Percentiles rank a stretch among this genome's conserved stretches.
Conservation (phyloP, 2,888 invertebrate species). For the Drosophila eohydei region DNA sequence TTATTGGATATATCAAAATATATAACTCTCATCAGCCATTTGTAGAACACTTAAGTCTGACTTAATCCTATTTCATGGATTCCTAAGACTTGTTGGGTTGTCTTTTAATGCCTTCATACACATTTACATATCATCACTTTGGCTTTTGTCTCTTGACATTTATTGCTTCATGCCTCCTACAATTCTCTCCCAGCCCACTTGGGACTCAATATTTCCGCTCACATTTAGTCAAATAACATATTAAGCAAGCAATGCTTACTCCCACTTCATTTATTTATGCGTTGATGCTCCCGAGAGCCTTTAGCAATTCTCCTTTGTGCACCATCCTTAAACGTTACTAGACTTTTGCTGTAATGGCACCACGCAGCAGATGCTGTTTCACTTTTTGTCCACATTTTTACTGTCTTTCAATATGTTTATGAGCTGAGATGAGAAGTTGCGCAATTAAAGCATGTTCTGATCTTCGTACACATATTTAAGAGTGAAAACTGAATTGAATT, state of each 20-base stretch:
- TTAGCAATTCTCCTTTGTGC: constrained; percentile 8
- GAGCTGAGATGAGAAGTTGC: too few species aligned
- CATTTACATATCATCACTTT: background rate
- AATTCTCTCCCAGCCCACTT: background rate
- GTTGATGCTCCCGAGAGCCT: background rate
- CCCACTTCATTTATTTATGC: background rate
- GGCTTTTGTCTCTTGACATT: background rate
- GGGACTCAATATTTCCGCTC: background rate
- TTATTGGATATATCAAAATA: background rate
- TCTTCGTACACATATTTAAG: background rate
- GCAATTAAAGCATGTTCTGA: too few species aligned
- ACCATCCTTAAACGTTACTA: constrained; percentile 4
- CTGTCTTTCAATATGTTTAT: background rate
- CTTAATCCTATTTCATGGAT: background rate
- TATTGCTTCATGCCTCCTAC: background rate
- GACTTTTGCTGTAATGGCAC: too few species aligned
- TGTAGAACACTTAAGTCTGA: background rate
- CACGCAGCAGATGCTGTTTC: background rate
- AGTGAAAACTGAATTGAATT: too few species aligned
- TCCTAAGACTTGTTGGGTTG: background rate
- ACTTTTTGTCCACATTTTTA: background rate
- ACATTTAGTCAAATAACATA: background rate
- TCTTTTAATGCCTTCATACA: too few species aligned
- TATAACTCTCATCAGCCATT: background rate
- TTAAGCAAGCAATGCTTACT: background rate